Base-by-base conservation (phyloP, 1,140 invertebrate species). In the Drosophila auraria region DNA sequence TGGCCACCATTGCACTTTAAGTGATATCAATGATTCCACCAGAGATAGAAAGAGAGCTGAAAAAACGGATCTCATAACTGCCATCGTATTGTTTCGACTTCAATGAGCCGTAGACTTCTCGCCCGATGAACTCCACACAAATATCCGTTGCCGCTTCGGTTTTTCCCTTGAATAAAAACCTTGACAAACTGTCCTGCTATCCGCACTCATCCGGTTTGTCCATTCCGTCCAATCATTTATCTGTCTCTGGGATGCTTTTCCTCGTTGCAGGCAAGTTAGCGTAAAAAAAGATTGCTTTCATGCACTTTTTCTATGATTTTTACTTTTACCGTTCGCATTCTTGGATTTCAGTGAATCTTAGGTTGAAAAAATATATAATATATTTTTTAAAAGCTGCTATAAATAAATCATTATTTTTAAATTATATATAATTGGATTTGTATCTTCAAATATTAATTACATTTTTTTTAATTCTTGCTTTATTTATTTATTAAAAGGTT, bases 81-180 rank as follows among this genome's bases (percentile, higher is more conserved):
- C 69, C 73, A 69, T 77, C 65, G 79, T 73, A 81, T 80, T 84
- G 82, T 66, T 81, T 68, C 63, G 47, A 49, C 63, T 65, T 77
- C 73, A 84, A 84, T 84, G 82, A 78, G 78, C 59, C 82, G 44
- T 81, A 69, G 72, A 54, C 63, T 71, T 50, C 47, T 17, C 44
- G 30, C 61, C 50, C 25, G 80, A 68, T 72, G 72, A 76, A 59
- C 40, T 75, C 44, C 59, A 64, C 60, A 74, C 60, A 65, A 81
- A 77, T 84, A 64, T 69, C 61, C 54, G 56, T 45, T 23, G 70
- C n/a, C 62, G 25, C 5, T 38, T 54, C 33, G 57, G 42, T 27
- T 56, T 53, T 51, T 68, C 20, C 49, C 25, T 38, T 49, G 23
- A 17, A 63, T 33, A 74, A 75, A 75, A 64, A 65, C 51, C 44